Percentiles rank a stretch among this genome's conserved stretches.
Conservation (phyloP, 2,888 invertebrate species). For the Chesias legatella region DNA sequence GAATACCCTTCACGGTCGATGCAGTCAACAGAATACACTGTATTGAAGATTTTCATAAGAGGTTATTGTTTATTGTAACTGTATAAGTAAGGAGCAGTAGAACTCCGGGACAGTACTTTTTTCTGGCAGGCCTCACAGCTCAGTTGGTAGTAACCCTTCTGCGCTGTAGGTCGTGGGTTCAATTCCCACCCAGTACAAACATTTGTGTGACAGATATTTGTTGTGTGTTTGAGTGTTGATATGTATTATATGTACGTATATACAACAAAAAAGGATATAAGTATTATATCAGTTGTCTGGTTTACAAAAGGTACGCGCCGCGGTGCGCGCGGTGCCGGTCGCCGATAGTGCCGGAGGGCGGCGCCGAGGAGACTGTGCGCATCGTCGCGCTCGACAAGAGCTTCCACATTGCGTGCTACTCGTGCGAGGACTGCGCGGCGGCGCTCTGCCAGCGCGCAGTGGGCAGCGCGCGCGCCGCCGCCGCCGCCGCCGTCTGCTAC, state of each 20-base stretch:
- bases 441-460: conserved; percentile 95
- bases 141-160: no score
- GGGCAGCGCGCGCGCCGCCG: conserved; percentile 94
- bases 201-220: no score
- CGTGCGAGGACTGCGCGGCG: conserved; percentile 96
- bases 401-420: conserved; percentile 97
- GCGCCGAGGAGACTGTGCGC: conserved; percentile 97
- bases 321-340: conserved; percentile 97
- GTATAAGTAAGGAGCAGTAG: background rate
- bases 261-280: no score
- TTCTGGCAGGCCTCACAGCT: no score
- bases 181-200: no score
- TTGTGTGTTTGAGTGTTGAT: no score
- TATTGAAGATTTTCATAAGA: conserved; percentile 99
- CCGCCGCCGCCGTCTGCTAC: no score
- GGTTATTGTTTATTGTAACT: conserved; percentile 57
- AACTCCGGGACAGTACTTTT: no score
- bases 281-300: no score
- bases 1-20: conserved; percentile 99
- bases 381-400: conserved; percentile 98
- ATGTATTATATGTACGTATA: no score
- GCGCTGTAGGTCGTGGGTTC: no score
- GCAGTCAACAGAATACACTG: conserved; percentile 98
- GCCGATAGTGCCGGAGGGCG: conserved; percentile 97
- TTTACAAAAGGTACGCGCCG: conserved; percentile 96